A percentile compares a stretch with the other conserved stretches of the same genome.
phyloP scores from a whole-genome alignment of 1,140 invertebrate genomes.

The Drosophila busckii region DNA sequence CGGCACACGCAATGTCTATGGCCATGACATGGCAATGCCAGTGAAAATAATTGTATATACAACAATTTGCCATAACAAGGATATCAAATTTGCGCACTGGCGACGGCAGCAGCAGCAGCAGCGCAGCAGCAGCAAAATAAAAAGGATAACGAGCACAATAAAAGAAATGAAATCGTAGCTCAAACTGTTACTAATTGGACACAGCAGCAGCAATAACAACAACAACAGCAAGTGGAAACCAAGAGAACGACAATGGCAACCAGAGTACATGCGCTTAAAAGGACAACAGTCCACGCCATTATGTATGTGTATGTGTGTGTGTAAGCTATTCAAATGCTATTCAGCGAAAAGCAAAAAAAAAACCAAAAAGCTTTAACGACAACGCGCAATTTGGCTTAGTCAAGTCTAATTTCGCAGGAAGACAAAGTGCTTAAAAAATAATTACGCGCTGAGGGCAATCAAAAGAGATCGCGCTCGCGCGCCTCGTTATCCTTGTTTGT shows the following conservation, averaged over 20 bases:
- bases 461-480: constrained; percentile 42
- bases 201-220: constrained; percentile 44
- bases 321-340: constrained; percentile 53
- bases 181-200: constrained; percentile 77
- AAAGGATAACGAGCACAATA: constrained; percentile 77
- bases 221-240: constrained; percentile 29
- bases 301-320: constrained; percentile 1
- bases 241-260: constrained; percentile 28
- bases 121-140: constrained; percentile 41
- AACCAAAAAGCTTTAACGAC: background rate
- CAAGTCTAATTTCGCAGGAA: constrained; percentile 68
- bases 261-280: constrained; percentile 44
- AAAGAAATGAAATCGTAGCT: constrained; percentile 76
- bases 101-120: constrained; percentile 20
- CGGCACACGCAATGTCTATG: constrained; percentile 14
- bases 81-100: constrained; percentile 71
- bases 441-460: constrained; percentile 73
- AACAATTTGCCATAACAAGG: constrained; percentile 74
- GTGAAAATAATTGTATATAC: constrained; percentile 65
- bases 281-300: constrained; percentile 9
- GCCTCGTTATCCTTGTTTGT: constrained; percentile 36
- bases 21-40: constrained; percentile 1
- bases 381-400: constrained; percentile 56
- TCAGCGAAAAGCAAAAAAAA: background rate
- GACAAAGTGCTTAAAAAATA: constrained; percentile 75